Base-by-base conservation (phyloP, 2,113 vertebrate genomes). In the Platysternon megacephalum region DNA sequence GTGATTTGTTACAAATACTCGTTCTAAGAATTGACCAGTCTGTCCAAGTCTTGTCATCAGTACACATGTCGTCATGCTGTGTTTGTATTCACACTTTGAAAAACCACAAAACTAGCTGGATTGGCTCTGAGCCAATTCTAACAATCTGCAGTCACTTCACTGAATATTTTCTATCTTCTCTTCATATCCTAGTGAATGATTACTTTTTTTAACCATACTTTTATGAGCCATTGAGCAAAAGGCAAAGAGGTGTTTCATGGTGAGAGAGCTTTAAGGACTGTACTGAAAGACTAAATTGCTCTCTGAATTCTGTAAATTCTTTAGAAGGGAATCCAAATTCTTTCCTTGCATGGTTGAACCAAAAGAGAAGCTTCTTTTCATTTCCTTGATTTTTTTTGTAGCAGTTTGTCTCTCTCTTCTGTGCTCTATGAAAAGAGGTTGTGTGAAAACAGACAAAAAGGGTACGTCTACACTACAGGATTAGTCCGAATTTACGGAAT, bases 1-100 rank as follows among this genome's bases (percentile, higher is more conserved):
- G 42, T 48, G 55, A 5, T 8, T 78, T 79, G 24, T 26, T 81
- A 39, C 55, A 86, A 17, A 79, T 53, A 8, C 14, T 76, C 22
- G 0, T 79, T 48, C 46, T 79, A 12, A 1, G 17, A 1, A 0
- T 2, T 56, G 1, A 1, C 1, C 12, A 8, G 56, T 1, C 19
- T 52, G 85, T 39, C 35, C 5, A 13, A 55, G 22, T 11, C n/a
- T 1, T 0, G 0, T 11, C 8, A 2, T 5, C 56, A 4, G 32
- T 21, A 46, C 6, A 19, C 22, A 32, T 44, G 22, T 74, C 8
- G 29, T 1, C 48, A 56, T 32, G 2, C 26, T 1, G 0, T 0
- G 3, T 2, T 78, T 29, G 4, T 12, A 4, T 87, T 49, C 6
- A 1, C n/a, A n/a, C 1, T 84, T 85, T 87, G 89, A 46, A 61